Evolutionary conservation across 23 tunicate genomes (phyloP), one percentile per base, ranked within the genome.

Genomic region (Trididemnum clinides): DNA sequence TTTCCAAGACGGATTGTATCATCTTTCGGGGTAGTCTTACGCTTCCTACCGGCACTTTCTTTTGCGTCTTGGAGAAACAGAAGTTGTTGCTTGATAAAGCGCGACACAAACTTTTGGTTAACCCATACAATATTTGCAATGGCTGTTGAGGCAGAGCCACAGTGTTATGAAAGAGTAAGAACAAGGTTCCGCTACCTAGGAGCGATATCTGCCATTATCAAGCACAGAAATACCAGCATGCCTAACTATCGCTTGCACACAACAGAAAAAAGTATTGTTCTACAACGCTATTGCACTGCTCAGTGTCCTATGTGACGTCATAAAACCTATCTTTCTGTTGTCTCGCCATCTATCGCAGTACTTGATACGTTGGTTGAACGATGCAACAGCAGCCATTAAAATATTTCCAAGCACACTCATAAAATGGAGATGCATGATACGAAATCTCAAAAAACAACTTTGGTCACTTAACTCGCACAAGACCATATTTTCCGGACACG

Each of bases 321-420:
- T 62, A 62, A 62, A 12, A 62, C 69, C 69, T 62, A 21, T 62
- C 21, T 62, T 62, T 62, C 69, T 62, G 69, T 26, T 62, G 69
- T 62, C 27, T 62, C 27, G 69, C 69, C 27, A 26, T 21, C 6
- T 62, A 22, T 62, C 23, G 69, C 22, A 21, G 6, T 62, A 21
- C 27, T 62, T 62, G 27, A 26, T 62, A 21, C 69, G 21, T 62
- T 62, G 26, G 69, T 21, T 26, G 18, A 62, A 62, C 69, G 21
- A 12, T 62, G 22, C 69, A n/a, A 21, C 69, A 62, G 69, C 69
- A 62, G 4, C 27, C 6, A 62, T 62, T 62, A 21, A 62, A 21
- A 62, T n/a, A n/a, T n/a, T n/a, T n/a, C n/a, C n/a, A n/a, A n/a
- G n/a, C n/a, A n/a, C n/a, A n/a, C n/a, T n/a, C n/a, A n/a, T n/a